Evolutionary conservation across 2,113 vertebrate species (phyloP).

Genomic region (Sigmodon hispidus): DNA sequence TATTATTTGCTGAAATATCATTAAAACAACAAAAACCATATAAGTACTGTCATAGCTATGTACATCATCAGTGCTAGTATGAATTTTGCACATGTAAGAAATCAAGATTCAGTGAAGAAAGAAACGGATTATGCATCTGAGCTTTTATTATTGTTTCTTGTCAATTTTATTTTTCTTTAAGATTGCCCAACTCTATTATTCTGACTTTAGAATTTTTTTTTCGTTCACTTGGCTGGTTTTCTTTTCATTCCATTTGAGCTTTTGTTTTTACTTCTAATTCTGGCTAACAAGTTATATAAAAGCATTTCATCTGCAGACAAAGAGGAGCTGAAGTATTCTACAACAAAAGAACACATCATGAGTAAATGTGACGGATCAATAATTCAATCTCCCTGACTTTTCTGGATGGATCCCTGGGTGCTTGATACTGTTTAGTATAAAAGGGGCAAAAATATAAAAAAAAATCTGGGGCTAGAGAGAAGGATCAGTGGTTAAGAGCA

Average conservation of each 20-base stretch:
- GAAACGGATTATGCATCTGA: neutral
- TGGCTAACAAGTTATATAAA: neutral
- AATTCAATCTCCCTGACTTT: neutral
- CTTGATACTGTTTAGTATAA: neutral
- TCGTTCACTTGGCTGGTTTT: neutral
- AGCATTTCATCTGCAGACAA: neutral
- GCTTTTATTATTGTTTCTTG: neutral
- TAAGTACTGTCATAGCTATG: neutral
- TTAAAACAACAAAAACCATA: neutral
- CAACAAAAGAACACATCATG: neutral
- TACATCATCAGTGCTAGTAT: neutral
- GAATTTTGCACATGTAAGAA: neutral
- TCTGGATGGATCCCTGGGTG: neutral
- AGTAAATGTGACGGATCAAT: slow-evolving; percentile 15
- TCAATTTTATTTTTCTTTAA: slow-evolving; percentile 18
- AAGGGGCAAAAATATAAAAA: slow-evolving; percentile 28
- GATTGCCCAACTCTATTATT: neutral
- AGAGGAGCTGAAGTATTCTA: neutral
- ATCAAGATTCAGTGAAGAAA: neutral
- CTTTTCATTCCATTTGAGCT: neutral
- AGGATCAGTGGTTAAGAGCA: neutral
- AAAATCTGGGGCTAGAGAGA: neutral
- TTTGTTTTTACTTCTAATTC: slow-evolving; percentile 49
- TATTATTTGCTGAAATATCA: slow-evolving; percentile 4
- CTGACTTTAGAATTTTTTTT: neutral